Conservation (phyloP, 2,797 vertebrate species). For the Menidia menidia region DNA sequence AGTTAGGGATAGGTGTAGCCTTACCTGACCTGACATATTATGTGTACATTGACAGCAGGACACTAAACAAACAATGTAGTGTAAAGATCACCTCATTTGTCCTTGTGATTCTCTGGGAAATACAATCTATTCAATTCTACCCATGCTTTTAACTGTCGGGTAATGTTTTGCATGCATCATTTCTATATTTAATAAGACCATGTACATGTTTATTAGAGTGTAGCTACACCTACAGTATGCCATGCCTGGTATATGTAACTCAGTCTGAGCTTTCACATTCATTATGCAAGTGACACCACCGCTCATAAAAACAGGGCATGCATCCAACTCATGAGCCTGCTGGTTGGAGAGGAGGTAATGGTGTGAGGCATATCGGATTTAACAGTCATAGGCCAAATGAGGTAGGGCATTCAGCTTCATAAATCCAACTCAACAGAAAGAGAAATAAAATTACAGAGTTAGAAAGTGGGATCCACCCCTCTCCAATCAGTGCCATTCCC, state of each 20-base stretch:
- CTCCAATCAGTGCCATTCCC: slow-evolving; percentile 36
- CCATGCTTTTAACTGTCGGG: not conserved
- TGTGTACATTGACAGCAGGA: not conserved
- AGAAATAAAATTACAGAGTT: slow-evolving; percentile 47
- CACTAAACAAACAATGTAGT: not conserved
- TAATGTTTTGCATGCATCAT: not conserved
- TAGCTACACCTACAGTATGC: too few species aligned
- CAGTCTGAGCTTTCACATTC: slow-evolving; percentile 41
- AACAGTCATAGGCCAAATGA: slow-evolving; percentile 67
- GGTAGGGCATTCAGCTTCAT: slow-evolving; percentile 59
- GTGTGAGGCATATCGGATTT: slow-evolving; percentile 64
- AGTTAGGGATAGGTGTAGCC: not conserved
- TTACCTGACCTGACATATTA: not conserved
- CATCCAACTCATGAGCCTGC: slow-evolving; percentile 47
- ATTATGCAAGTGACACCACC: slow-evolving; percentile 50
- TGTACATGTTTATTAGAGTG: too few species aligned
- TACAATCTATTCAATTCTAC: not conserved
- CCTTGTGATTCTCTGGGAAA: too few species aligned
- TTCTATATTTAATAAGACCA: not conserved
- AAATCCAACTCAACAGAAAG: slow-evolving; percentile 55
- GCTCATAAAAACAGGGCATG: slow-evolving; percentile 51
- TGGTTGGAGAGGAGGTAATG: slow-evolving; percentile 57
- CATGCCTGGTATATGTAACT: slow-evolving; percentile 33
- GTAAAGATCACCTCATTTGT: not conserved
- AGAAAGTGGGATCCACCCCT: slow-evolving; percentile 44